Conservation (phyloP, 2,888 invertebrate genomes). For the Lycophotia porphyrea region DNA sequence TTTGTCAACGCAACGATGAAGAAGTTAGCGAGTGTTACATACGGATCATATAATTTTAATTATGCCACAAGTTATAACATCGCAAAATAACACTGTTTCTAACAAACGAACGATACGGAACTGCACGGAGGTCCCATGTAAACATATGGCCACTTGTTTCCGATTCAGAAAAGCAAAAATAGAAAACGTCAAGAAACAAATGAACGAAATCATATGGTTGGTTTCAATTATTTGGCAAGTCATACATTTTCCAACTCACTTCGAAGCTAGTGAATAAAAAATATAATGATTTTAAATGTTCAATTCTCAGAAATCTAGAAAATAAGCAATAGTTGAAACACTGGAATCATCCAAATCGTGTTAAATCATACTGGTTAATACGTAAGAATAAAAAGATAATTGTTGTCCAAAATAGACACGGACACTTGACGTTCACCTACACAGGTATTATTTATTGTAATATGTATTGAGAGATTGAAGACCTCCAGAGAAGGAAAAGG, state of each 20-base stretch:
- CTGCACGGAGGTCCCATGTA: conserved; percentile 60
- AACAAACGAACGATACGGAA: conserved; percentile 25
- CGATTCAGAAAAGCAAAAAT: conserved; percentile 78
- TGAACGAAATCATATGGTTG: conserved; percentile 88
- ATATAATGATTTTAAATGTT: conserved; percentile 79
- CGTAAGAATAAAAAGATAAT: conserved; percentile 81
- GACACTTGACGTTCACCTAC: conserved; percentile 76
- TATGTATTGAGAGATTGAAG: conserved; percentile 79
- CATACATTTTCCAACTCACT: conserved; percentile 82
- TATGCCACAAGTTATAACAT: conserved; percentile 9
- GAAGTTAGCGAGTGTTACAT: conserved; percentile 36
- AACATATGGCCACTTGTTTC: conserved; percentile 47
- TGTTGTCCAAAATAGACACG: conserved; percentile 64
- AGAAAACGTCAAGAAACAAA: conserved; percentile 85
- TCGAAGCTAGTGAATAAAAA: conserved; percentile 77
- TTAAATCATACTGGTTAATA: conserved; percentile 79
- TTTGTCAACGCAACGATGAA: conserved; percentile 25
- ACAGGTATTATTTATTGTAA: conserved; percentile 74
- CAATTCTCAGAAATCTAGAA: conserved; percentile 75
- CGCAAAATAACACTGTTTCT: background rate
- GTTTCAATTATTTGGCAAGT: conserved; percentile 87
- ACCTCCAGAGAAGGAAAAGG: conserved; percentile 63
- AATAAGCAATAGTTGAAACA: conserved; percentile 81
- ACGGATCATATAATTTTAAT: conserved; percentile 41
- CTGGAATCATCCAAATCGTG: conserved; percentile 77